Evolutionary conservation across 2,113 vertebrate genomes (phyloP).

Genomic region (Chaetodon auriga): DNA sequence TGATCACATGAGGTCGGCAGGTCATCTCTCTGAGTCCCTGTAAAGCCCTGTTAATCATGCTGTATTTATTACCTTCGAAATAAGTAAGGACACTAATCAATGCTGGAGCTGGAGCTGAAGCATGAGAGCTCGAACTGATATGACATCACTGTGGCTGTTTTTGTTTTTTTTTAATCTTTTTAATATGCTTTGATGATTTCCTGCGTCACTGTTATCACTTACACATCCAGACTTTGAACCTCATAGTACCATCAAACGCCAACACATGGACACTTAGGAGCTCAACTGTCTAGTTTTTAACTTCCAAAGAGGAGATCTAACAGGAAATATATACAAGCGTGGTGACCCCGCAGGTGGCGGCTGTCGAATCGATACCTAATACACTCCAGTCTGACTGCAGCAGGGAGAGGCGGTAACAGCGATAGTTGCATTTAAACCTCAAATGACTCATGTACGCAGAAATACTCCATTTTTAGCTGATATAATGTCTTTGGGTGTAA

Average conservation of each 20-base stretch:
- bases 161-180: neutral
- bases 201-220: neutral
- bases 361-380: slow-evolving; percentile 31
- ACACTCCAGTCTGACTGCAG: slow-evolving; percentile 19
- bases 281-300: slow-evolving; percentile 3
- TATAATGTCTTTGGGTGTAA: neutral
- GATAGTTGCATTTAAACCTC: neutral
- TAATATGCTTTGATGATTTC: slow-evolving; percentile 7
- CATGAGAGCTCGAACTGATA: neutral
- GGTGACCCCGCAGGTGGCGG: slow-evolving; percentile 2
- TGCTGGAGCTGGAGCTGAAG: neutral
- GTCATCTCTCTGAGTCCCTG: slow-evolving; percentile 8
- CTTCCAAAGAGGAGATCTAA: neutral
- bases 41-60: slow-evolving; percentile 30
- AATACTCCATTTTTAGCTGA: neutral
- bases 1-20: slow-evolving; percentile 21
- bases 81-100: slow-evolving; percentile 12
- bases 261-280: neutral
- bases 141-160: neutral
- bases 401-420: slow-evolving; percentile 3
- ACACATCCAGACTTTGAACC: neutral
- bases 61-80: slow-evolving; percentile 21
- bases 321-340: neutral
- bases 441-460: slow-evolving; percentile 20
- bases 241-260: neutral